Conservation (phyloP, 2,113 vertebrate species). For the Vireo altiloquus region DNA sequence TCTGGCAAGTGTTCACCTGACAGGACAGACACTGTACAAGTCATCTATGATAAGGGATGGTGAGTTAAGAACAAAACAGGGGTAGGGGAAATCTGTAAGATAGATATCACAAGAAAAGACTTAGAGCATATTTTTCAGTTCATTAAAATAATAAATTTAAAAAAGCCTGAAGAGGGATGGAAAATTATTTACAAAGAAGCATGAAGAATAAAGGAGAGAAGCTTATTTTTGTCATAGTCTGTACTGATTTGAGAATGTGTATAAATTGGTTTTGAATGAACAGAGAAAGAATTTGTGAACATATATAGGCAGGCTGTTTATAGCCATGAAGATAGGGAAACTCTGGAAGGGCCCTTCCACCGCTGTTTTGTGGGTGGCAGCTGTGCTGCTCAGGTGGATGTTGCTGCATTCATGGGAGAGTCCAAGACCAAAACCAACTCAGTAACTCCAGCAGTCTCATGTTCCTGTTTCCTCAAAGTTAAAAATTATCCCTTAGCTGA, state of each 20-base stretch:
- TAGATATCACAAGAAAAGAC: background rate
- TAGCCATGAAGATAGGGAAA: background rate
- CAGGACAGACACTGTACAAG: background rate
- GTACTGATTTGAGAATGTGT: background rate
- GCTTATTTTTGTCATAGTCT: background rate
- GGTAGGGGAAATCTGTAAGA: background rate
- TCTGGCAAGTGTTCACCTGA: background rate
- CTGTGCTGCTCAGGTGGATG: background rate
- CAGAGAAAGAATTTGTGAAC: background rate
- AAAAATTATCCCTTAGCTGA: background rate
- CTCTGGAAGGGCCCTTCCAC: background rate
- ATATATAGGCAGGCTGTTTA: background rate
- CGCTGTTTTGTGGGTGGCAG: background rate
- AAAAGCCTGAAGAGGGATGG: background rate
- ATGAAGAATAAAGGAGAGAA: background rate
- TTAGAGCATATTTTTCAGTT: background rate
- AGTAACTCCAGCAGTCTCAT: background rate
- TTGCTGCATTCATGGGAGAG: background rate
- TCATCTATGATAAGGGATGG: background rate
- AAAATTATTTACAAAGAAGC: background rate
- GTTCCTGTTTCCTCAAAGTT: background rate
- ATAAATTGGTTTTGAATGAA: background rate
- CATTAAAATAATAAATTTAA: background rate
- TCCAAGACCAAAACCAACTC: background rate
- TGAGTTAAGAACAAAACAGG: background rate